These are phyloP conservation scores for Chionoecetes opilio DNA, from an alignment of 1,140 invertebrate genomes.

Conservation along the genomic window DNA sequence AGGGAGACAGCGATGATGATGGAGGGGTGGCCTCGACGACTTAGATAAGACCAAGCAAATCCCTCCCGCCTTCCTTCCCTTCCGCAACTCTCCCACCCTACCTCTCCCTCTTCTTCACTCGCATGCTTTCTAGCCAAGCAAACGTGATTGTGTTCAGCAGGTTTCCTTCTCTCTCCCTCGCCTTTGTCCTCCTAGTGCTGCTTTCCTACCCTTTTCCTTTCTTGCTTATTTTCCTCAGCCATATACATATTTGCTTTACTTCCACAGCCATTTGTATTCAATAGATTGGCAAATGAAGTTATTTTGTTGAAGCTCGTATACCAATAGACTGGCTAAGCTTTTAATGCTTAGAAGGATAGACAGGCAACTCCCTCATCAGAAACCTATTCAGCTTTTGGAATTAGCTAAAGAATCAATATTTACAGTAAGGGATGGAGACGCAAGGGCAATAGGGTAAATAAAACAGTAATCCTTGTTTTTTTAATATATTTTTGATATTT, in stretches of 20 bases:
- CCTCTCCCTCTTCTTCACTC: not conserved
- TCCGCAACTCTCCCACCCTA: not conserved
- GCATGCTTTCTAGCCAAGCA: not conserved
- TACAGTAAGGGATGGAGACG: too few species aligned
- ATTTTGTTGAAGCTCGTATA: too few species aligned
- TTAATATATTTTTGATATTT: too few species aligned
- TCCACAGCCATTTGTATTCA: not conserved
- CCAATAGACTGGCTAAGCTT: too few species aligned
- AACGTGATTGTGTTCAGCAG: not conserved
- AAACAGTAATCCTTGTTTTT: too few species aligned
- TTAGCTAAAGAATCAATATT: too few species aligned
- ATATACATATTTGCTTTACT: not conserved
- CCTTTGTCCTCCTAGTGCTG: not conserved
- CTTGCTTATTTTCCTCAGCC: not conserved
- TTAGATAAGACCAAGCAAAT: slow-evolving; percentile 1
- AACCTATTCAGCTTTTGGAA: too few species aligned
- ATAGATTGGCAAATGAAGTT: too few species aligned
- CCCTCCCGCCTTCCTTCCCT: not conserved
- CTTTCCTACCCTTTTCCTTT: not conserved
- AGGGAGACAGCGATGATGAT: slow-evolving; percentile 40
- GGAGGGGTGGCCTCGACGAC: not conserved
- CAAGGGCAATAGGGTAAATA: too few species aligned
- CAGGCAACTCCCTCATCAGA: too few species aligned
- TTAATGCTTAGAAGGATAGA: too few species aligned
- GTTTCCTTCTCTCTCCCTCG: not conserved